These are phyloP conservation scores for Frieseomelitta varia DNA, from an alignment of 1,140 invertebrate genomes.

Conservation along the genomic window DNA sequence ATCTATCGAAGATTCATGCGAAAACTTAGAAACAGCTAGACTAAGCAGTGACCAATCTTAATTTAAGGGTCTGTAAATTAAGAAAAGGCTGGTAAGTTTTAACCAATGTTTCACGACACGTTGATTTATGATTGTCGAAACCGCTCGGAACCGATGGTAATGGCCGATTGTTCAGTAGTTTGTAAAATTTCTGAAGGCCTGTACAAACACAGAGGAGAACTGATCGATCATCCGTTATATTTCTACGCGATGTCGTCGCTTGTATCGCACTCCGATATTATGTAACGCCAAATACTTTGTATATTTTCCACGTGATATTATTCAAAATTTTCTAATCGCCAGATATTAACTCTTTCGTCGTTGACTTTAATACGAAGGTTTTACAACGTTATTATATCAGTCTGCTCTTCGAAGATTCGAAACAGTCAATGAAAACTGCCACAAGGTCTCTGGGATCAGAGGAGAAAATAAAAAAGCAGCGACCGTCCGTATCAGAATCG, in stretches of 20 bases:
- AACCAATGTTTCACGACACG: not conserved
- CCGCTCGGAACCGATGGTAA: not conserved
- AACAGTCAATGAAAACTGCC: not conserved
- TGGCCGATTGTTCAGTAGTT: not conserved
- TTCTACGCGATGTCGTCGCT: not conserved
- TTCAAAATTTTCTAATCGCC: not conserved
- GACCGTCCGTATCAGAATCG: constrained; percentile 21
- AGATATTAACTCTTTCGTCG: no score
- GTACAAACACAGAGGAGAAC: not conserved
- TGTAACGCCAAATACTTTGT: not conserved
- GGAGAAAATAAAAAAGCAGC: not conserved
- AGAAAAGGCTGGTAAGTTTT: not conserved
- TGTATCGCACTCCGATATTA: constrained; percentile 11
- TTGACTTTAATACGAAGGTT: not conserved
- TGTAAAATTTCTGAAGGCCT: not conserved
- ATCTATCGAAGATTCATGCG: not conserved
- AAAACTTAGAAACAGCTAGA: not conserved
- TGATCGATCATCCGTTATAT: not conserved
- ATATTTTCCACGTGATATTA: not conserved
- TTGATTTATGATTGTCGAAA: not conserved
- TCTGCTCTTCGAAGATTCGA: not conserved
- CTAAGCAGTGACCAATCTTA: not conserved
- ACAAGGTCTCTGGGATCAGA: not conserved
- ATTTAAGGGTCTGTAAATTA: not conserved
- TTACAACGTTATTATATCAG: no score